Evolutionary conservation across 1,140 invertebrate genomes (phyloP), one percentile per base, ranked within the genome.

Genomic region (Neodiprion fabricii): DNA sequence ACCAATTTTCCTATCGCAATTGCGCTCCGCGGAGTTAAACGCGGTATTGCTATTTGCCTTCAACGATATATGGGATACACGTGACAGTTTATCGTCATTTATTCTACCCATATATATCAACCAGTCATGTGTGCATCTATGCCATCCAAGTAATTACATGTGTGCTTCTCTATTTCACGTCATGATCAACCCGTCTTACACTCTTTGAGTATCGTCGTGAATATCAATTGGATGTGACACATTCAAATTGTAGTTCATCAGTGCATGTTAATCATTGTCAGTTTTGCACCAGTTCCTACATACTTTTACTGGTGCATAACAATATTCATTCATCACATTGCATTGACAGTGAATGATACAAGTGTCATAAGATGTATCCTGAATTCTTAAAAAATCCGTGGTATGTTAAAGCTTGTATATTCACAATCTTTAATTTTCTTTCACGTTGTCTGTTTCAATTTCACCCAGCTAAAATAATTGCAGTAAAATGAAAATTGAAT

Each of bases 251-350:
- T 40, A 40, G 2, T 40, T 40, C 28, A 40, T 4, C 28, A 40
- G 5, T 40, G 1, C 28, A 40, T 40, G 28, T 40, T 40, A 40
- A 1, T 40, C 28, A 40, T 40, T 40, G 28, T 40, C 28, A 40
- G 28, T 40, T 40, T 75, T 28, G 12, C 14, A 50, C 9, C 12
- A 66, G 75, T 75, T 75, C 48, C 23, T 40, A 70, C 17, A 1
- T 40, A 40, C 5, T 40, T 40, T 40, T 40, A 48, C 65, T 7
- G 48, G 12, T 70, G 50, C 4, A 14, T 48, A 14, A 40, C 12
- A 14, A n/a, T 53, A 72, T 14, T 65, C 7, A 72, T 72, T n/a
- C 49, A n/a, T 61, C 48, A 72, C 48, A 21, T 66, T 28, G 48
- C 48, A 21, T 66, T 28, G 48, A n/a, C 48, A 48, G 1, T 49